These are phyloP conservation scores for Artibeus lituratus DNA, from an alignment of 2,797 vertebrate species.

Conservation along the genomic window DNA sequence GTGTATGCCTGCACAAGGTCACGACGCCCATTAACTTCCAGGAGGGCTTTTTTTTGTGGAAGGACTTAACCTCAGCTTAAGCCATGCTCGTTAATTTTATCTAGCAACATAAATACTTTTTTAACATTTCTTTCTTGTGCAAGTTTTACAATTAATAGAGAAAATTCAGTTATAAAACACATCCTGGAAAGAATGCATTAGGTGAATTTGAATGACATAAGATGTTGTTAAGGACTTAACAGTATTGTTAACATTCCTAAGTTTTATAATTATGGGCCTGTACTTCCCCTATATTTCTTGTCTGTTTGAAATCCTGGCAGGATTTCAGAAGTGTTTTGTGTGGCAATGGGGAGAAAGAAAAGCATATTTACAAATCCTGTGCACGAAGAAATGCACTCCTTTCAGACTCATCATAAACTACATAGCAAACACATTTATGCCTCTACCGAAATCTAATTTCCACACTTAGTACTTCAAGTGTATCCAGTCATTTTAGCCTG, in stretches of 20 bases:
- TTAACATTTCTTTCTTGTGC: constrained; percentile 28
- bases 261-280: not conserved
- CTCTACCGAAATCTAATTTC: not conserved
- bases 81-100: constrained; percentile 11
- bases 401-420: not conserved
- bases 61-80: not conserved
- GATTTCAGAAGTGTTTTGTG: constrained; percentile 4
- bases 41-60: not conserved
- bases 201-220: constrained; percentile 11
- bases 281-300: not conserved
- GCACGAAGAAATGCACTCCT: not conserved
- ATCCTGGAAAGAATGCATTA: constrained; percentile 53
- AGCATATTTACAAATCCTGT: not conserved
- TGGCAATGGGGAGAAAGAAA: not conserved
- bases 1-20: not conserved
- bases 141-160: constrained; percentile 50
- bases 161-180: constrained; percentile 40
- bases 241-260: constrained; percentile 2
- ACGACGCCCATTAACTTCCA: not conserved
- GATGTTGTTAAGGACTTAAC: constrained; percentile 38
- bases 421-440: not conserved
- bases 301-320: constrained; percentile 25
- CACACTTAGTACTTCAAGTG: not conserved
- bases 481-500: not conserved
- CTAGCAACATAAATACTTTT: not conserved